Evolutionary conservation across 2,888 invertebrate species (phyloP).

Genomic region (Notodonta ziczac): DNA sequence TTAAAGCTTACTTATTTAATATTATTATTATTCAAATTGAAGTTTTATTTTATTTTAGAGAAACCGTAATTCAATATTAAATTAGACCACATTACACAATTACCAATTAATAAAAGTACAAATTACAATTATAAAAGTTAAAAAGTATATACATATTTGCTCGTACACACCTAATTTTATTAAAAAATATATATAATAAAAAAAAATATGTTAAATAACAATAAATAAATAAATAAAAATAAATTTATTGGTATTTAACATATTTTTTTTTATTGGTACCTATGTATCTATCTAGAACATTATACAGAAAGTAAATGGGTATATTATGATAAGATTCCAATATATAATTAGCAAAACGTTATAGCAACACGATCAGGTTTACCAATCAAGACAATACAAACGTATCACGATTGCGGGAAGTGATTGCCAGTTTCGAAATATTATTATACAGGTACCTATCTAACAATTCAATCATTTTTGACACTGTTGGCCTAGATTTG

Average conservation of each 20-base stretch:
- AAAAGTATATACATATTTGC: no score
- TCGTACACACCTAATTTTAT: no score
- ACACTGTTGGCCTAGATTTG: constrained; percentile 25
- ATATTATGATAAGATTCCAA: background rate
- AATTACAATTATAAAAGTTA: background rate
- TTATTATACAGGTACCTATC: constrained; percentile 24
- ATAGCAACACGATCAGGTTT: constrained; percentile 15
- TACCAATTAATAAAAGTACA: no score
- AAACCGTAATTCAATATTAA: no score
- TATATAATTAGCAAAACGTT: background rate
- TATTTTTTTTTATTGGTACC: no score
- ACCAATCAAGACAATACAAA: constrained; percentile 24
- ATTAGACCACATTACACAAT: background rate
- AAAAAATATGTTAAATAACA: no score
- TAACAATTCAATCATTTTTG: constrained; percentile 22
- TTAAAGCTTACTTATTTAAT: constrained; percentile 45
- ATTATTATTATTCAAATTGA: constrained; percentile 24
- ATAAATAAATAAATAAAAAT: no score
- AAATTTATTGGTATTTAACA: no score
- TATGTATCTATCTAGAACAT: no score
- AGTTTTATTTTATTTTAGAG: background rate
- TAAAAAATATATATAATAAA: no score
- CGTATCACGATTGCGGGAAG: constrained; percentile 17
- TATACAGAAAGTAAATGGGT: no score
- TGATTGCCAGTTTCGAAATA: constrained; percentile 26